These are phyloP conservation scores for Peromyscus maniculatus DNA, from an alignment of 2,113 vertebrate species.

Conservation along the genomic window DNA sequence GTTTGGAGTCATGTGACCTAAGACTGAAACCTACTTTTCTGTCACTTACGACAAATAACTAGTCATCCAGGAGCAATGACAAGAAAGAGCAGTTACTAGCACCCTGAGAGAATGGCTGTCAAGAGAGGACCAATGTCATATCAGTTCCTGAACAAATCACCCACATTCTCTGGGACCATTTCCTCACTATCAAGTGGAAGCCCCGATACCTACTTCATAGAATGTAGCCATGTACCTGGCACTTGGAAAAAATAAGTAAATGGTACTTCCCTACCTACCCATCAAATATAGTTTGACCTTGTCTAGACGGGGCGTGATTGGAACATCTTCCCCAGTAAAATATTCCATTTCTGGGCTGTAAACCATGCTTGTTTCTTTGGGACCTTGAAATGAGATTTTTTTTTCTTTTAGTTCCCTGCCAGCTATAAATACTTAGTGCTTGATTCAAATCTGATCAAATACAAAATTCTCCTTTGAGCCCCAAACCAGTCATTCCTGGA, in stretches of 20 bases:
- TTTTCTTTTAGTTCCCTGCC: slow-evolving; percentile 17
- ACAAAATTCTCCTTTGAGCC: background rate
- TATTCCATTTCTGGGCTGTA: background rate
- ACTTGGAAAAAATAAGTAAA: slow-evolving; percentile 24
- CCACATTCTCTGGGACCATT: background rate
- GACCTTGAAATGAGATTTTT: background rate
- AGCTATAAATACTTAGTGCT: background rate
- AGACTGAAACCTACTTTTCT: slow-evolving; percentile 1
- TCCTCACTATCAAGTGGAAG: background rate
- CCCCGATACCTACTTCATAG: background rate
- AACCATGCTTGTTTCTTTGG: background rate
- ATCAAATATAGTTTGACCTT: slow-evolving; percentile 1
- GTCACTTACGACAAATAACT: slow-evolving; percentile 12
- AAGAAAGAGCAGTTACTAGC: background rate
- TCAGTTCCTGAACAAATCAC: background rate
- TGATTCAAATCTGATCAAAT: background rate
- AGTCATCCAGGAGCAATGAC: background rate
- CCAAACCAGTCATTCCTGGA: background rate
- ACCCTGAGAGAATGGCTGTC: background rate
- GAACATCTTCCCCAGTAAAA: background rate
- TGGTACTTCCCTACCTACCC: background rate
- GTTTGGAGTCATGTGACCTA: background rate
- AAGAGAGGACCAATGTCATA: background rate
- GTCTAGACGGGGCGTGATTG: background rate
- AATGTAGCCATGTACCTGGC: background rate